Evolutionary conservation across 2,888 invertebrate genomes (phyloP).

Genomic region (Hypsopygia costalis): DNA sequence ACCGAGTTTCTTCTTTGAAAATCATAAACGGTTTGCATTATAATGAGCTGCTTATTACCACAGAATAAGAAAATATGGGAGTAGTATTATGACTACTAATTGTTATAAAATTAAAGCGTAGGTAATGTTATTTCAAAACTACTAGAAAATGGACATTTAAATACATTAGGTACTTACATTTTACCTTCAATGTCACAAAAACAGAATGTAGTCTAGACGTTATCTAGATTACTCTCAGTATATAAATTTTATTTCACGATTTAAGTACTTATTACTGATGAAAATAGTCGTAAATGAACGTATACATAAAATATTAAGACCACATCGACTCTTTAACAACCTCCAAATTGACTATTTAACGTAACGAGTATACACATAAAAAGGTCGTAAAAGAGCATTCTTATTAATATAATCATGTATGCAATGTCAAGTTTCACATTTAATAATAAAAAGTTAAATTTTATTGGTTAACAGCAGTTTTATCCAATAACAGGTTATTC

Average conservation of each 20-base stretch:
- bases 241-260: background rate
- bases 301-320: background rate
- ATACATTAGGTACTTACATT: too few relatives aligned
- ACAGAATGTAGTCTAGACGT: background rate
- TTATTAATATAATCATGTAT: constrained; percentile 1
- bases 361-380: background rate
- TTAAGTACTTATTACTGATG: background rate
- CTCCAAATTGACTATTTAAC: background rate
- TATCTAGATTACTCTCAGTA: background rate
- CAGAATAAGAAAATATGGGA: too few relatives aligned
- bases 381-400: background rate
- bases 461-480: background rate
- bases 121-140: too few relatives aligned
- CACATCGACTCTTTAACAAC: background rate
- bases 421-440: background rate
- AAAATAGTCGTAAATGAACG: background rate
- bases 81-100: too few relatives aligned
- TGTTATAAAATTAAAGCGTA: too few relatives aligned
- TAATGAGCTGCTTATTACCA: too few relatives aligned
- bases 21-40: too few relatives aligned
- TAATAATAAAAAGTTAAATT: background rate
- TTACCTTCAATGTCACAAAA: too few relatives aligned
- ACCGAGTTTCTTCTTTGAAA: too few relatives aligned
- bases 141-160: too few relatives aligned
- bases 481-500: background rate